A percentile compares a stretch with the other conserved stretches of the same genome.
phyloP scores from a whole-genome alignment of 2,888 invertebrate species.

The Meliscaeva auricollis region DNA sequence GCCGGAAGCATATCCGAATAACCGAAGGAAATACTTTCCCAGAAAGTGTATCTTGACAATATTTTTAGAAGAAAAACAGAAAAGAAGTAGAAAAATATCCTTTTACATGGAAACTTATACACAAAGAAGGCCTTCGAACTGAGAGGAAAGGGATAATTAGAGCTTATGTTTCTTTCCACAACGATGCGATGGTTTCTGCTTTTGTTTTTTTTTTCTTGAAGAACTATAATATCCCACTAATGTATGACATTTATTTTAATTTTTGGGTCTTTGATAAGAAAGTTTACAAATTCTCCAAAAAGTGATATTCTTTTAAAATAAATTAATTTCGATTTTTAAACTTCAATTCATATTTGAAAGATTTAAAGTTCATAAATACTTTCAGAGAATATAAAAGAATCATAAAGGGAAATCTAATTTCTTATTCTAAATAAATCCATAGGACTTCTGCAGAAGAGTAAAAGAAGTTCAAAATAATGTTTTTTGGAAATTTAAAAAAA shows the following conservation, averaged over 20 bases:
- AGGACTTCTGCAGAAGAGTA: no score
- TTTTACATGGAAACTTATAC: background rate
- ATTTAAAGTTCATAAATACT: background rate
- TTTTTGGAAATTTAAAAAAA: no score
- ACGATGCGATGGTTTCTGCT: background rate
- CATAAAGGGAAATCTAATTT: no score
- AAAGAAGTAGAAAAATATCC: background rate
- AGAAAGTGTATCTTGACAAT: background rate
- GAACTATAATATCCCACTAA: background rate
- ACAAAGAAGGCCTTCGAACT: background rate
- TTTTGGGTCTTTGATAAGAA: background rate
- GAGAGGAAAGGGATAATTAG: conserved; percentile 22
- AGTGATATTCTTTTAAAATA: no score
- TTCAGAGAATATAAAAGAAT: no score
- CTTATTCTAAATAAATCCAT: no score
- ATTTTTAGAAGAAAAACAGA: background rate
- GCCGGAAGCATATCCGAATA: conserved; percentile 10
- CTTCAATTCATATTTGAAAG: background rate
- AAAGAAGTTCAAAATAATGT: no score
- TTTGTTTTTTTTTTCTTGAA: background rate
- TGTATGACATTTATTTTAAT: background rate
- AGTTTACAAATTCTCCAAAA: conserved; percentile 4
- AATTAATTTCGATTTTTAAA: background rate
- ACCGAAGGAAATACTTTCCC: conserved; percentile 7
- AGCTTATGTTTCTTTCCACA: conserved; percentile 13